Percentiles rank a stretch among this genome's conserved stretches.
Evolutionary conservation across 2,888 invertebrate genomes (phyloP).

Genomic region (Hedya salicella): DNA sequence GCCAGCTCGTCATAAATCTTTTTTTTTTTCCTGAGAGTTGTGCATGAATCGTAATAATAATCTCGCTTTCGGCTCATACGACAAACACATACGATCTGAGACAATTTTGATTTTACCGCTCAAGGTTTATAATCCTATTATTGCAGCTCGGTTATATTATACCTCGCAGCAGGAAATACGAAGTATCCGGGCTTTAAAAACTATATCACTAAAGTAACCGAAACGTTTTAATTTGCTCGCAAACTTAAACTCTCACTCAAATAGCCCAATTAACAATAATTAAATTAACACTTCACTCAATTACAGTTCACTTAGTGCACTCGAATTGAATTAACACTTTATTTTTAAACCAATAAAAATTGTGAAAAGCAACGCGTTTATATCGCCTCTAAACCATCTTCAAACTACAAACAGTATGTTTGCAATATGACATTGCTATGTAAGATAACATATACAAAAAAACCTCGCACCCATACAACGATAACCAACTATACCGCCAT

Average conservation of each 20-base stretch:
- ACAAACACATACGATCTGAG: not conserved
- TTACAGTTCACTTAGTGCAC: conserved; percentile 5
- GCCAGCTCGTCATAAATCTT: too few relatives aligned
- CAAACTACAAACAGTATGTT: conserved; percentile 63
- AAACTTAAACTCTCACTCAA: not conserved
- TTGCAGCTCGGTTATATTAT: not conserved
- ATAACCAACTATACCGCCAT: conserved; percentile 42
- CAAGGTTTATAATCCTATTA: not conserved
- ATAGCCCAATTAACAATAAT: not conserved
- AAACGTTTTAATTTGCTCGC: not conserved
- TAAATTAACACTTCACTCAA: conserved; percentile 19
- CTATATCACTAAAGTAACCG: not conserved
- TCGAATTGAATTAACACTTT: conserved; percentile 13
- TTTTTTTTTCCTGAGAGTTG: too few relatives aligned
- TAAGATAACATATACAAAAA: conserved; percentile 72
- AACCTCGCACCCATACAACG: conserved; percentile 52
- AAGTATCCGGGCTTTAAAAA: not conserved
- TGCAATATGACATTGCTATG: conserved; percentile 80
- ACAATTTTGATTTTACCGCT: not conserved
- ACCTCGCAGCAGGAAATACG: conserved; percentile 1
- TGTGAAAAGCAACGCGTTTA: conserved; percentile 40
- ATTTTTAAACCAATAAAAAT: conserved; percentile 32
- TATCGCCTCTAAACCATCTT: conserved; percentile 47
- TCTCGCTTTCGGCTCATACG: not conserved
- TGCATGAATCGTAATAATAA: too few relatives aligned